Evolutionary conservation across 2,113 vertebrate species (phyloP), one percentile per base, ranked within the genome.

Genomic region (Mesembrinibis cayennensis): DNA sequence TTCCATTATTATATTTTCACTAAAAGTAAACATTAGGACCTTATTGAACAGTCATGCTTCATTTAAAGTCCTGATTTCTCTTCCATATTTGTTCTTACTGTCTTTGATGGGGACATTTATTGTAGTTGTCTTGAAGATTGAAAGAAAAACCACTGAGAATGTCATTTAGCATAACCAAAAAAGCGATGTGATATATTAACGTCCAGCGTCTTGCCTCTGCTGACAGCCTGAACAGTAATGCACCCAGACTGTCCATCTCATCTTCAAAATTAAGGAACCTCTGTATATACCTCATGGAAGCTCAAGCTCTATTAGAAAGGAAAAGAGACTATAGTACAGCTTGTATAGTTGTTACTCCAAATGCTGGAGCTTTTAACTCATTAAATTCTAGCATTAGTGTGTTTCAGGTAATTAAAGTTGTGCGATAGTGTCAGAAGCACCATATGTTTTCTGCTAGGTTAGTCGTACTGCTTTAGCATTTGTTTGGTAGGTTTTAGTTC

Each of bases 71-170:
- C 50, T 61, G 74, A 87, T 94, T 94, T 62, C 90, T 93, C 86
- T 89, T 96, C 42, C 44, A 77, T 96, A 94, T 90, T 96, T 69
- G 61, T 92, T 88, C 42, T 92, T 89, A 23, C 84, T 67, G 95
- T 76, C 53, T 96, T 97, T 86, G 79, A 77, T 81, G 56, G 55
- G 25, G 25, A 72, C 69, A 81, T 92, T 92, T 96, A 89, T 78
- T 95, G 42, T 94, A 77, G 81, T 96, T 82, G 72, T 45, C 67
- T 83, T 87, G 83, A 94, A 76, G 94, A 96, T 32, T 89, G 89
- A 96, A 96, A 89, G 63, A 90, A 94, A 91, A 81, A 87, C 4
- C 70, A 66, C 52, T 17, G 22, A 78, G 77, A 94, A 38, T 80
- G 72, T 90, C 1, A 88, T 89, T 95, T 96, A 69, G 38, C 45